A percentile compares a stretch with the other conserved stretches of the same genome.
phyloP scores from a whole-genome alignment of 2,888 invertebrate species.

The Spodoptera littoralis region DNA sequence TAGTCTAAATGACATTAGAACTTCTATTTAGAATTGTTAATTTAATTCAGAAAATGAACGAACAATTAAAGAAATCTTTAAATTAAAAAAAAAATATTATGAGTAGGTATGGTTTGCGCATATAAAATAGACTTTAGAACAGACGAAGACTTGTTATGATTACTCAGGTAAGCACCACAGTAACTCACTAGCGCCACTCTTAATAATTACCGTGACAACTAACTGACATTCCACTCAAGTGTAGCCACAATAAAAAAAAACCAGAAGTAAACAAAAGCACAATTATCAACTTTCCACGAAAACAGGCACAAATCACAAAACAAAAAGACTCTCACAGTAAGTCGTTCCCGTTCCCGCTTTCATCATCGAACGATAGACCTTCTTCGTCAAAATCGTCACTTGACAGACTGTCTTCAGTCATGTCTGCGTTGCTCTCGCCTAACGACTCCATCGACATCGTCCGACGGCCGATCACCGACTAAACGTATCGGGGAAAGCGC shows the following conservation, averaged over 20 bases:
- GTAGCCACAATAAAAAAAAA: conserved; percentile 36
- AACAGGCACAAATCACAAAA: conserved; percentile 46
- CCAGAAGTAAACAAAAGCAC: conserved; percentile 38
- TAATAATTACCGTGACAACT: conserved; percentile 34
- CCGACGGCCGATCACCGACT: conserved; percentile 68
- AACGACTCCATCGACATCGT: conserved; percentile 66
- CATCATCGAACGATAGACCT: conserved; percentile 45
- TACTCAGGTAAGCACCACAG: conserved; percentile 2
- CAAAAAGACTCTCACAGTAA: conserved; percentile 69
- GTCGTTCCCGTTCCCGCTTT: conserved; percentile 49
- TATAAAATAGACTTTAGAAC: too few species aligned
- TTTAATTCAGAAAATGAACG: too few species aligned
- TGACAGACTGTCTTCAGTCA: conserved; percentile 81
- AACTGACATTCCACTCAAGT: conserved; percentile 36
- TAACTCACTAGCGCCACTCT: conserved; percentile 36
- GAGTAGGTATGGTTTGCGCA: too few species aligned
- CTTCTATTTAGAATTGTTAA: too few species aligned
- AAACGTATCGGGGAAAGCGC: conserved; percentile 63
- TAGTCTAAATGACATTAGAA: too few species aligned
- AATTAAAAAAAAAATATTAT: too few species aligned
- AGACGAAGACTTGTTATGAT: too few species aligned
- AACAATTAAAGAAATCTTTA: too few species aligned
- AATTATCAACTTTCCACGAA: conserved; percentile 34
- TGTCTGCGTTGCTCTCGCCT: conserved; percentile 59
- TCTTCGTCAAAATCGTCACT: conserved; percentile 54